phyloP scores from a whole-genome alignment of 2,888 invertebrate species.

The Drosophila mayaguana region DNA sequence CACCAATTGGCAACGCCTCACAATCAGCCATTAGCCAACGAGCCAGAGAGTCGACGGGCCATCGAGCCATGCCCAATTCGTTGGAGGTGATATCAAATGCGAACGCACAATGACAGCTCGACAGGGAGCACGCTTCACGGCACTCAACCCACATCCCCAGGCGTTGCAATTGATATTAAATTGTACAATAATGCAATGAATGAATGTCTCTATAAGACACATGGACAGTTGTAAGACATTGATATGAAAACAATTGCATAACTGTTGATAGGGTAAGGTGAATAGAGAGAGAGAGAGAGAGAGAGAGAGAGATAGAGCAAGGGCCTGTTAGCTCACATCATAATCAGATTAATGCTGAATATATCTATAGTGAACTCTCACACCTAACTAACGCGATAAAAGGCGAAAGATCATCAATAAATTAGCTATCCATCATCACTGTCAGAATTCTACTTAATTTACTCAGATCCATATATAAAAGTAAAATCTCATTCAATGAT shows the following conservation, averaged over 20 bases:
- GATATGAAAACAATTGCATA: background rate
- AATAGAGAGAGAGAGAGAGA: background rate
- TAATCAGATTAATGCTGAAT: too few species aligned
- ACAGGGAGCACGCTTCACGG: slow-evolving; percentile 47
- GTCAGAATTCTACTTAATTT: too few species aligned
- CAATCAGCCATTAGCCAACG: slow-evolving; percentile 46
- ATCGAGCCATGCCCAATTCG: slow-evolving; percentile 64
- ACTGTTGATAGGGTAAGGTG: background rate
- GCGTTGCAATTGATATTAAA: slow-evolving; percentile 63
- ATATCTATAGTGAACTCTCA: too few species aligned
- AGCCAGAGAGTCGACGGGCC: slow-evolving; percentile 32
- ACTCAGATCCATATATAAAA: too few species aligned
- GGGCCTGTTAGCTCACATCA: background rate
- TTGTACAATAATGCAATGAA: slow-evolving; percentile 25
- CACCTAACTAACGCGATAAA: too few species aligned
- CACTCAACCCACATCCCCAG: slow-evolving; percentile 17
- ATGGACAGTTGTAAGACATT: background rate
- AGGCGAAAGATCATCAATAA: too few species aligned
- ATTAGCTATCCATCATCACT: too few species aligned
- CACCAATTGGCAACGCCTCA: slow-evolving; percentile 67
- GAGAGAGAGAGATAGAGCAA: background rate
- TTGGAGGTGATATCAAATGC: slow-evolving; percentile 42
- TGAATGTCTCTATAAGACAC: background rate
- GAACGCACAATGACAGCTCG: slow-evolving; percentile 11
- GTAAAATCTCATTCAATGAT: too few species aligned